A percentile compares a stretch with the other conserved stretches of the same genome.
phyloP scores from a whole-genome alignment of 2,888 invertebrate genomes.

The Drosophila basisetae region DNA sequence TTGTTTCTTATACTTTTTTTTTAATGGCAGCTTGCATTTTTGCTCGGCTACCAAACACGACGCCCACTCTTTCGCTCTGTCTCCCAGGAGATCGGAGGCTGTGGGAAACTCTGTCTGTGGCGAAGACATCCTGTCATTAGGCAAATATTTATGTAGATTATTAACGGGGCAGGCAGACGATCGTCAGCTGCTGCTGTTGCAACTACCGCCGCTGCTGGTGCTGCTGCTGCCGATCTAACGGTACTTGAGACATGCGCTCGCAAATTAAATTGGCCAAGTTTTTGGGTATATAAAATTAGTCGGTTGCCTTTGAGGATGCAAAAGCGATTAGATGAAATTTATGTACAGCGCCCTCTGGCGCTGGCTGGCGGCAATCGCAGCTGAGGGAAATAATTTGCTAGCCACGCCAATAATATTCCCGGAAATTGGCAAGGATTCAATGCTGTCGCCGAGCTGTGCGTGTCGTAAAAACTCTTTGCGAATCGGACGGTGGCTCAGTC shows the following conservation, averaged over 20 bases:
- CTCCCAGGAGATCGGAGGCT: constrained; percentile 29
- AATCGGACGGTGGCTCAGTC: constrained; percentile 54
- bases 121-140: constrained; percentile 75
- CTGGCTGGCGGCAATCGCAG: constrained; percentile 39
- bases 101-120: constrained; percentile 60
- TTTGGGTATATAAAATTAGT: constrained; percentile 42
- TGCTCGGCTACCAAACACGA: constrained; percentile 65
- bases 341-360: constrained; percentile 75
- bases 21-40: constrained; percentile 70
- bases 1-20: constrained; percentile 35
- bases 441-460: constrained; percentile 45
- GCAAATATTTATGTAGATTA: constrained; percentile 78
- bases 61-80: constrained; percentile 63
- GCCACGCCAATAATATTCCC: constrained; percentile 72
- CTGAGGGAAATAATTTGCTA: constrained; percentile 24
- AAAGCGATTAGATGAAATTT: constrained; percentile 64
- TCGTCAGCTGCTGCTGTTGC: constrained; percentile 43
- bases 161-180: constrained; percentile 22
- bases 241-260: constrained; percentile 44
- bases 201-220: constrained; percentile 16
- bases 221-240: constrained; percentile 56
- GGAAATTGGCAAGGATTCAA: constrained; percentile 79
- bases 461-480: constrained; percentile 82
- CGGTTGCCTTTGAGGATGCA: constrained; percentile 54
- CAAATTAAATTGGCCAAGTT: constrained; percentile 52